These are phyloP conservation scores for Julus scanicus DNA, from an alignment of 2,888 invertebrate genomes.

Conservation along the genomic window DNA sequence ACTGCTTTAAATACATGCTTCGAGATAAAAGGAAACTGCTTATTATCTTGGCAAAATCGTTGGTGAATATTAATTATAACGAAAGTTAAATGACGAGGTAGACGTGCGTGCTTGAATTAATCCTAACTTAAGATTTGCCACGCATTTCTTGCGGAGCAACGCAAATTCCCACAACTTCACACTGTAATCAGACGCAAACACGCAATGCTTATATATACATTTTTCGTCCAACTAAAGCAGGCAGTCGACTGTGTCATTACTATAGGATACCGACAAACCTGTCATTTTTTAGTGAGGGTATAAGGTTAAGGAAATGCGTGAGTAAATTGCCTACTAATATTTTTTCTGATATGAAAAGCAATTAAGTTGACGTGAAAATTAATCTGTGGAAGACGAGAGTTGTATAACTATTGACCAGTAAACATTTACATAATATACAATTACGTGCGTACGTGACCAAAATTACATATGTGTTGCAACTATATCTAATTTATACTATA, in stretches of 20 bases:
- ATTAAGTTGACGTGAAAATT: not conserved
- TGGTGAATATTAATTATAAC: slow-evolving; percentile 3
- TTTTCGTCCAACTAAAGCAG: not conserved
- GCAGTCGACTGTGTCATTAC: not conserved
- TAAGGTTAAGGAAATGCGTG: not conserved
- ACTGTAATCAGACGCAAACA: slow-evolving; percentile 7
- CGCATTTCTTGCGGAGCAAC: slow-evolving; percentile 14
- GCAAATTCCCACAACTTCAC: not conserved
- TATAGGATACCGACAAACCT: not conserved
- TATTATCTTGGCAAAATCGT: slow-evolving; percentile 10
- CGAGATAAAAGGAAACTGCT: not conserved
- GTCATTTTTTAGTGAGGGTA: not conserved
- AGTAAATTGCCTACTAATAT: not conserved
- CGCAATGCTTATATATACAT: slow-evolving; percentile 27
- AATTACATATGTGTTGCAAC: not conserved
- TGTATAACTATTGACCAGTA: not conserved
- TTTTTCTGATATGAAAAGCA: not conserved
- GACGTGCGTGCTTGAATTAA: slow-evolving; percentile 25
- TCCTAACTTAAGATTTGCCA: not conserved
- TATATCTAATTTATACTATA: no score
- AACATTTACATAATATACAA: not conserved
- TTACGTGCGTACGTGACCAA: not conserved
- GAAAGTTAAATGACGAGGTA: slow-evolving; percentile 10
- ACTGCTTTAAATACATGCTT: slow-evolving; percentile 10
- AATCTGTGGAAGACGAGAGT: not conserved